Percentiles rank a stretch among this genome's conserved stretches.
phyloP scores from a whole-genome alignment of 2,888 invertebrate species.

The Cotesia congregata region DNA sequence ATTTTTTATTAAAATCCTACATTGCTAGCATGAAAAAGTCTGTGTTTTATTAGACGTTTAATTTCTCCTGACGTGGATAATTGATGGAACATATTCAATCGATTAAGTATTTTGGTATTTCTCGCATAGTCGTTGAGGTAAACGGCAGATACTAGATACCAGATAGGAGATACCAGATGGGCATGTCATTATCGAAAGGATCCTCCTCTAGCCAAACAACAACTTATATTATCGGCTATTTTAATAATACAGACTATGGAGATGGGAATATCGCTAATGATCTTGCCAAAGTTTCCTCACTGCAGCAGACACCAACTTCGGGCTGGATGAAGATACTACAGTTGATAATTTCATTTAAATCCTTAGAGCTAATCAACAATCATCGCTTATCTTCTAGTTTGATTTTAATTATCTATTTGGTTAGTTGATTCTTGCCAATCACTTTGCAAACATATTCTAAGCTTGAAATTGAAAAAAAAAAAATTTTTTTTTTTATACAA shows the following conservation, averaged over 20 bases:
- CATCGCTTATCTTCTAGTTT: too few species aligned
- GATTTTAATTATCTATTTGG: too few species aligned
- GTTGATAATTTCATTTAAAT: constrained; percentile 14
- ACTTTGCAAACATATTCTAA: too few species aligned
- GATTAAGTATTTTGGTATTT: not conserved
- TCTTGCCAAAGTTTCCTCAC: constrained; percentile 39
- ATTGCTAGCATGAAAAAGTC: not conserved
- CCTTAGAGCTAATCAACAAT: not conserved
- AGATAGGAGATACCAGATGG: constrained; percentile 60
- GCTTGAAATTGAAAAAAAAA: too few species aligned
- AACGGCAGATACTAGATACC: constrained; percentile 21
- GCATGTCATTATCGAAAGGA: constrained; percentile 62
- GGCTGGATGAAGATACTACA: constrained; percentile 31
- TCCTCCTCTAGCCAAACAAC: constrained; percentile 62
- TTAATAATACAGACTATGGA: constrained; percentile 54
- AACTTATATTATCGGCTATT: constrained; percentile 57
- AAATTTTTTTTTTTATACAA: too few species aligned
- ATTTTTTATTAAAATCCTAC: constrained; percentile 10
- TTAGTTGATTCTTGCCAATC: too few species aligned
- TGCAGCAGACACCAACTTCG: constrained; percentile 28
- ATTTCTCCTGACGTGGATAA: not conserved
- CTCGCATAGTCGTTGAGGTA: not conserved
- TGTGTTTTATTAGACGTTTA: not conserved
- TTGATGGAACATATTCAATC: not conserved
- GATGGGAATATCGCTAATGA: constrained; percentile 41